phyloP scores from a whole-genome alignment of 2,113 vertebrate species.

The Cranoglanis bouderius region DNA sequence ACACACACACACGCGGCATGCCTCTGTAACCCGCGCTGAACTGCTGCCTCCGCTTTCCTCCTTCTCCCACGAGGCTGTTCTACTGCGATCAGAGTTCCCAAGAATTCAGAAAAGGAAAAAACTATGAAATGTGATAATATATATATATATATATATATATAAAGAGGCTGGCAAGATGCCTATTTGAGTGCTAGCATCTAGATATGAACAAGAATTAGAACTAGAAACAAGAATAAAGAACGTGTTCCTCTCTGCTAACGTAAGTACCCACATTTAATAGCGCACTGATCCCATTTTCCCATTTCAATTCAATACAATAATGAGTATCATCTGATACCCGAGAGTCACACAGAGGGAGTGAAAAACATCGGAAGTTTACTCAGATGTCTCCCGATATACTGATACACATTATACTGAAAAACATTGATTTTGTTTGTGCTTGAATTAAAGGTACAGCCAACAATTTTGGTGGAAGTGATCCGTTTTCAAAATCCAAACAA shows the following conservation, averaged over 20 bases:
- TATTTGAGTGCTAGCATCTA: background rate
- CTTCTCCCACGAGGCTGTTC: constrained; percentile 13
- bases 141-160: too few relatives aligned
- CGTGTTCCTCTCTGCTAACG: background rate
- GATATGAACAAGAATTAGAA: background rate
- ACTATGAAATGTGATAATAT: background rate
- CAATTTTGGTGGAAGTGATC: background rate
- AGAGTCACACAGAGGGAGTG: background rate
- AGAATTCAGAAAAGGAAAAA: background rate
- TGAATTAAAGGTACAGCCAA: background rate
- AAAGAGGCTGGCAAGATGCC: background rate
- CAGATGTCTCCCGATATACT: background rate
- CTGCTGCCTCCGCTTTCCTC: constrained; percentile 27
- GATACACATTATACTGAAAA: background rate
- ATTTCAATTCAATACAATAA: background rate
- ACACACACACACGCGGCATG: background rate
- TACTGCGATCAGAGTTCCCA: constrained; percentile 7
- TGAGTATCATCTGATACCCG: background rate
- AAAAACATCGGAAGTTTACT: background rate
- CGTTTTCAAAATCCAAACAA: background rate
- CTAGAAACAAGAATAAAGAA: background rate
- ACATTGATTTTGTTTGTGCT: background rate
- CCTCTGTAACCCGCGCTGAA: constrained; percentile 15
- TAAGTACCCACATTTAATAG: background rate
- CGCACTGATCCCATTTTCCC: background rate